Conservation (phyloP, 2,113 vertebrate species). For the Vireo altiloquus region DNA sequence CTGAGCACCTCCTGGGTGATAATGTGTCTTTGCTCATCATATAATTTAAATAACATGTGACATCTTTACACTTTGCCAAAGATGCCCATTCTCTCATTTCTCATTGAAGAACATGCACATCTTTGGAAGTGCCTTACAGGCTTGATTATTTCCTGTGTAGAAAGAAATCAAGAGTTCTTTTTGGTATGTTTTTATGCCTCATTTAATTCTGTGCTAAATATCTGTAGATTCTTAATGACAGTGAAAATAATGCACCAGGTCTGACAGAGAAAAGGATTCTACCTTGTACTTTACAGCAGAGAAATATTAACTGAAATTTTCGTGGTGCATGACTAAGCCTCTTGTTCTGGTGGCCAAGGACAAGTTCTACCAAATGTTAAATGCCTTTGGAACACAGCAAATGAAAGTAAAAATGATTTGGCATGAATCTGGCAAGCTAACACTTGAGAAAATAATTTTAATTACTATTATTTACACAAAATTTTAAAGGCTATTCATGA, state of each 20-base stretch:
- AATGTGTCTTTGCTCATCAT: not conserved
- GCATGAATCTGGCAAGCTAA: not conserved
- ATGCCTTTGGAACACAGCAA: not conserved
- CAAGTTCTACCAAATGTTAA: not conserved
- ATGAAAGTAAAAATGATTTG: not conserved
- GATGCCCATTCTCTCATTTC: not conserved
- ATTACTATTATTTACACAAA: not conserved
- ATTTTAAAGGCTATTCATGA: not conserved
- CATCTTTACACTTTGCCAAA: not conserved
- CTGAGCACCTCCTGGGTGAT: not conserved
- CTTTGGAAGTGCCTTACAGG: not conserved
- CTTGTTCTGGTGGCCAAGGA: not conserved
- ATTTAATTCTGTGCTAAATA: not conserved
- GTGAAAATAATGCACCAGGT: not conserved
- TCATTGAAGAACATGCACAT: not conserved
- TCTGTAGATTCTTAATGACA: not conserved
- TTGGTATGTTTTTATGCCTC: not conserved
- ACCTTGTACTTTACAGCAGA: not conserved
- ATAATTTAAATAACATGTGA: not conserved
- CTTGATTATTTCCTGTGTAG: not conserved
- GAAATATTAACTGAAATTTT: not conserved
- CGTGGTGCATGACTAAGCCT: rapidly evolving
- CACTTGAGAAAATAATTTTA: not conserved
- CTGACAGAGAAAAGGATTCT: not conserved
- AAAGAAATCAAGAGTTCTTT: not conserved